phyloP scores from a whole-genome alignment of 2,888 invertebrate species.

The Scelioninae gen. 2 region DNA sequence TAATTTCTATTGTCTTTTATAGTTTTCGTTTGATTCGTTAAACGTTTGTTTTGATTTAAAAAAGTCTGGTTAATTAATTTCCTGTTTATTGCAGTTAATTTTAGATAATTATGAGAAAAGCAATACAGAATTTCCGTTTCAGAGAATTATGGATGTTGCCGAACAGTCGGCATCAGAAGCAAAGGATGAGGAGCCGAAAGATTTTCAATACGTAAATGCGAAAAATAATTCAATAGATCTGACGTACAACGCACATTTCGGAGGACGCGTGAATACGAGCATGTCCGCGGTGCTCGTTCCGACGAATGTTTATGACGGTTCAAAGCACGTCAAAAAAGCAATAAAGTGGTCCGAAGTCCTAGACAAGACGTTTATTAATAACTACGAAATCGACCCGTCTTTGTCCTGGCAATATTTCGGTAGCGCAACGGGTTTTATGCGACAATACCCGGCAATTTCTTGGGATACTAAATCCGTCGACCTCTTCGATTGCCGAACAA shows the following conservation, averaged over 20 bases:
- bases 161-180: constrained; percentile 84
- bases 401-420: constrained; percentile 99
- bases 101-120: no score
- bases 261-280: constrained; percentile 82
- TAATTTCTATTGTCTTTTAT: no score
- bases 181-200: constrained; percentile 61
- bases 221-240: constrained; percentile 78
- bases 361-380: constrained; percentile 87
- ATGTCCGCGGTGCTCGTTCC: constrained; percentile 95
- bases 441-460: constrained; percentile 94
- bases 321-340: constrained; percentile 90
- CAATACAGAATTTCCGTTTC: no score
- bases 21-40: no score
- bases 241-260: constrained; percentile 85
- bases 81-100: no score
- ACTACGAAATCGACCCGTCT: constrained; percentile 73
- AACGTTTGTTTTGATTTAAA: no score
- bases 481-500: constrained; percentile 94
- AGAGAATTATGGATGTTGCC: constrained; percentile 92
- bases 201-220: constrained; percentile 69
- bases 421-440: constrained; percentile 96
- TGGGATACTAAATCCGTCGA: constrained; percentile 83
- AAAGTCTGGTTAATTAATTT: no score
- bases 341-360: constrained; percentile 97
- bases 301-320: constrained; percentile 95